Conservation (phyloP, 1,140 invertebrate species). For the Euura saliciscinereae region DNA sequence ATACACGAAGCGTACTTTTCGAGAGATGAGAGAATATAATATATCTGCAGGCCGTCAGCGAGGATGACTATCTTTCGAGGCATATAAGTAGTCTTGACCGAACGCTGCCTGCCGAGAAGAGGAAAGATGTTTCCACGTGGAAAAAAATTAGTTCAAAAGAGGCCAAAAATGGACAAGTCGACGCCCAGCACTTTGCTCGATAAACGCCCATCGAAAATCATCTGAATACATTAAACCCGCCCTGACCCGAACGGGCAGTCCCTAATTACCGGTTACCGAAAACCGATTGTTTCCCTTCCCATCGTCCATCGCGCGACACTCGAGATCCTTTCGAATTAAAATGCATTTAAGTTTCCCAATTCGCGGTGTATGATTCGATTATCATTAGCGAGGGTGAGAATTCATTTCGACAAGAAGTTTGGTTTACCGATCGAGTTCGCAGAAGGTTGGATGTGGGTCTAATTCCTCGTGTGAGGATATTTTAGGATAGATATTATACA, state of each 20-base stretch:
- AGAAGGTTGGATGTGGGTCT: no score
- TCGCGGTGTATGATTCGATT: no score
- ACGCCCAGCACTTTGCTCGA: background rate
- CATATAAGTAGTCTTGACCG: background rate
- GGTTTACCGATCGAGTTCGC: no score
- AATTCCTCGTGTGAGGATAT: no score
- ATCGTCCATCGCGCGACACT: background rate
- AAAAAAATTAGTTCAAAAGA: background rate
- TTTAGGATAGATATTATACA: no score
- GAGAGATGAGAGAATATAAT: background rate
- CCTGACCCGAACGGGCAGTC: background rate
- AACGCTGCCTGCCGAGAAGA: background rate
- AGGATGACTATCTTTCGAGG: background rate
- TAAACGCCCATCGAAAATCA: background rate
- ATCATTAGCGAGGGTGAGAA: no score
- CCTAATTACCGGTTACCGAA: constrained; percentile 1
- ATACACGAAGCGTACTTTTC: background rate
- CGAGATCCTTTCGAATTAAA: no score
- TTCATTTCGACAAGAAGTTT: no score
- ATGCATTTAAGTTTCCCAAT: no score
- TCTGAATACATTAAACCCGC: constrained; percentile 1
- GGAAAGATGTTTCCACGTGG: background rate
- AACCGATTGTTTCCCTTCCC: constrained; percentile 1
- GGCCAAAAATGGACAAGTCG: constrained; percentile 2
- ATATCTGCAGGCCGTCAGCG: background rate